Percentiles rank a stretch among this genome's conserved stretches.
Evolutionary conservation across 2,797 vertebrate species (phyloP).

Genomic region (Setipinna tenuifilis): DNA sequence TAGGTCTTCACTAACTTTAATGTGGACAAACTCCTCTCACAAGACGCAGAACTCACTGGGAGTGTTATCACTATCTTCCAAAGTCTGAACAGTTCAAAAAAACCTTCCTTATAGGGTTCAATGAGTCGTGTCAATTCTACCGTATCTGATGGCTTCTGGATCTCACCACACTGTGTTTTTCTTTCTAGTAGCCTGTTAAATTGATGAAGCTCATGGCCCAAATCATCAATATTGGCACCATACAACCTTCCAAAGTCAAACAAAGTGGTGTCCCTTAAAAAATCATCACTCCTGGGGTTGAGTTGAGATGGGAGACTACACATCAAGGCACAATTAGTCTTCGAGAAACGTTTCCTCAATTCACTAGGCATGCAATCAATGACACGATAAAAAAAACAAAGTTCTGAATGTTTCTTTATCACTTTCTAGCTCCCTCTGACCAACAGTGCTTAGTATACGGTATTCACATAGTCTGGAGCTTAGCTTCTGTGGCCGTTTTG

Average conservation of each 20-base stretch:
- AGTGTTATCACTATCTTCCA: not conserved
- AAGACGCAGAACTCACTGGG: slow-evolving; percentile 32
- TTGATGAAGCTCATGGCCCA: slow-evolving; percentile 47
- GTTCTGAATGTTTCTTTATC: not conserved
- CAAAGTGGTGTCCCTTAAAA: slow-evolving; percentile 33
- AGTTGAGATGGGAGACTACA: not conserved
- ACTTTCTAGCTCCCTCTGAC: not conserved
- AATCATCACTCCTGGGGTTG: not conserved
- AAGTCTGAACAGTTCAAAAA: not conserved
- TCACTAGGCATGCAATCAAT: not conserved
- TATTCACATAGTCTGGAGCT: not conserved
- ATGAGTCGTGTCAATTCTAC: slow-evolving; percentile 25
- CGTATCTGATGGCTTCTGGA: not conserved
- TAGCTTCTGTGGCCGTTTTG: not conserved
- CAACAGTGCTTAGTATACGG: not conserved
- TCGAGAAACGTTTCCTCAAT: too few species aligned
- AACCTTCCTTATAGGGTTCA: slow-evolving; percentile 29
- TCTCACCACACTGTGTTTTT: slow-evolving; percentile 24
- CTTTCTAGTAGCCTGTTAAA: slow-evolving; percentile 35
- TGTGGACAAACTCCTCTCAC: not conserved
- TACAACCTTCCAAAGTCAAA: slow-evolving; percentile 39
- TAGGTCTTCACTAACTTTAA: slow-evolving; percentile 26
- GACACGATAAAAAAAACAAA: not conserved
- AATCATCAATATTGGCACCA: slow-evolving; percentile 35
- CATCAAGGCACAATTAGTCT: not conserved